These are phyloP conservation scores for Crocidura indochinensis DNA, from an alignment of 2,797 vertebrate species.

Conservation along the genomic window DNA sequence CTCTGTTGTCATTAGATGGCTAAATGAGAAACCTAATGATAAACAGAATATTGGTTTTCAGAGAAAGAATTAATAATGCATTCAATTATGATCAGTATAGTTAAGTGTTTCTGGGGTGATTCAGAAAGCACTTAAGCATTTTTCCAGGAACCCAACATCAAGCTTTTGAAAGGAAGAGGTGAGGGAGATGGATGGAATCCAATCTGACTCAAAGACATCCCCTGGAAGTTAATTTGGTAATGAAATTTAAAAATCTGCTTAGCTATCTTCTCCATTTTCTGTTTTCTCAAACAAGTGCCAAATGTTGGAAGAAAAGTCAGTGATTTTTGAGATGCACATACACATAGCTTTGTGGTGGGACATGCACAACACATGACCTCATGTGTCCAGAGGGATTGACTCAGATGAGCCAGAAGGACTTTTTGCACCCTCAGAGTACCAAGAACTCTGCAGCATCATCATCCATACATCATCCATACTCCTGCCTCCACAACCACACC, in stretches of 20 bases:
- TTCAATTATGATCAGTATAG: constrained; percentile 81
- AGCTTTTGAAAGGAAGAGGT: constrained; percentile 70
- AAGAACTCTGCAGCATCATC: background rate
- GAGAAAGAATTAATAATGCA: constrained; percentile 83
- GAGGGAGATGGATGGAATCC: constrained; percentile 51
- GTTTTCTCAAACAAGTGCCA: constrained; percentile 52
- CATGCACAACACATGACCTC: constrained; percentile 41
- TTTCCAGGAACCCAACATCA: constrained; percentile 80
- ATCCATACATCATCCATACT: background rate
- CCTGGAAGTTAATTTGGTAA: constrained; percentile 61
- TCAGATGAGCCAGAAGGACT: constrained; percentile 3
- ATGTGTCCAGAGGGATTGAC: constrained; percentile 28
- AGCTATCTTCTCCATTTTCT: constrained; percentile 51
- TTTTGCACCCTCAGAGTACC: background rate
- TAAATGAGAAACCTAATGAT: constrained; percentile 70
- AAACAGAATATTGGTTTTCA: constrained; percentile 81
- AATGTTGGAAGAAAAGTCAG: background rate
- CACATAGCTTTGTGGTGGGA: background rate
- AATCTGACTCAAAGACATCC: constrained; percentile 34
- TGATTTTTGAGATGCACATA: constrained; percentile 18
- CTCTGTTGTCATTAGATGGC: constrained; percentile 65
- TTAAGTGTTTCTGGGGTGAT: constrained; percentile 83
- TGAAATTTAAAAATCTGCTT: constrained; percentile 60
- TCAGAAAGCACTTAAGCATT: constrained; percentile 83
- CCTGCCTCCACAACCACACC: constrained; percentile 21